Evolutionary conservation across 2,888 invertebrate genomes (phyloP).

Genomic region (Ectemnius cavifrons): DNA sequence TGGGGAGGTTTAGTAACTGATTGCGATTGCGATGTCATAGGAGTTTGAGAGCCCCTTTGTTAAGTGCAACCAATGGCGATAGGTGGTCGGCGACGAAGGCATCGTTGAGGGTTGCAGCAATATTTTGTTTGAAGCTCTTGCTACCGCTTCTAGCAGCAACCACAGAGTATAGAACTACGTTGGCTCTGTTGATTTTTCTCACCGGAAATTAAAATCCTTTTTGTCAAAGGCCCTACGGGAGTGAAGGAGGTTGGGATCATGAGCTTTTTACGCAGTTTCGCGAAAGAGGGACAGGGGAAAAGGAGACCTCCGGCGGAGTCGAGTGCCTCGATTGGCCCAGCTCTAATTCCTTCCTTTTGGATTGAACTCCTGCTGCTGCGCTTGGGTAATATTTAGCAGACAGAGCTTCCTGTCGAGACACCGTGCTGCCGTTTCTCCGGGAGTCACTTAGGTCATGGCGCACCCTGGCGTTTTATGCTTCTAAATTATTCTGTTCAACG

Average conservation of each 20-base stretch:
- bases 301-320: background rate
- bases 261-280: constrained; percentile 4
- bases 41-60: background rate
- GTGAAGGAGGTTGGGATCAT: background rate
- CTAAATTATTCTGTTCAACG: background rate
- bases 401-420: constrained; percentile 4
- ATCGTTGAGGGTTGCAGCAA: background rate
- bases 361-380: background rate
- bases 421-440: background rate
- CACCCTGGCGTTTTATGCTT: background rate
- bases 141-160: too few relatives aligned
- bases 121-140: background rate
- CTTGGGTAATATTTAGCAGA: background rate
- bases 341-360: background rate
- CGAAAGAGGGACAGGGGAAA: background rate
- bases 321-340: background rate
- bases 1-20: too few relatives aligned
- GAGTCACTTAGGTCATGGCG: background rate
- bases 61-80: background rate
- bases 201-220: constrained; percentile 76
- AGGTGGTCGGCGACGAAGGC: background rate
- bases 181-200: constrained; percentile 70
- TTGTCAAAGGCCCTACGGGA: constrained; percentile 48
- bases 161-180: constrained; percentile 25
- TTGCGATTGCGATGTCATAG: background rate